Conservation (phyloP, 2,797 vertebrate genomes). For the Sphenopsis melanotis region DNA sequence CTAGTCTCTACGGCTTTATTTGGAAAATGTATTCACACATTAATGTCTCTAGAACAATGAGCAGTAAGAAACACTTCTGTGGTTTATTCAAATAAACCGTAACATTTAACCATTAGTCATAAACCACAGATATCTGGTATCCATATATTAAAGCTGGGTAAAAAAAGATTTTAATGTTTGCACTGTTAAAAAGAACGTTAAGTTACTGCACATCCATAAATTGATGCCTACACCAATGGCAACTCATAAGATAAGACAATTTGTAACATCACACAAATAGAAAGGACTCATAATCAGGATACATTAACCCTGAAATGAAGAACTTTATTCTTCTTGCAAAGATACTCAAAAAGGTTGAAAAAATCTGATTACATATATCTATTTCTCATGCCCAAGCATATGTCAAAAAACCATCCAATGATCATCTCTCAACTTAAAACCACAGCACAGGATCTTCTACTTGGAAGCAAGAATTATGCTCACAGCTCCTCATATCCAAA, state of each 20-base stretch:
- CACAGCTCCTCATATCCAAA: background rate
- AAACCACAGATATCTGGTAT: background rate
- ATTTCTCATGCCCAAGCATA: background rate
- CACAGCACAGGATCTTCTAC: background rate
- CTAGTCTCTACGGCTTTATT: rapidly evolving
- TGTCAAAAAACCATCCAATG: rapidly evolving
- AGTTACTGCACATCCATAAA: background rate
- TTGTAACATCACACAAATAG: background rate
- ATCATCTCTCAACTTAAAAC: background rate
- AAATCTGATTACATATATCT: background rate
- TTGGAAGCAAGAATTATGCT: background rate
- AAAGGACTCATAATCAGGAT: background rate
- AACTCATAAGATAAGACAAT: background rate
- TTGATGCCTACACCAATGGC: rapidly evolving
- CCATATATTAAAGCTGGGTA: background rate
- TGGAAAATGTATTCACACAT: background rate
- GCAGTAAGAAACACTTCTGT: background rate
- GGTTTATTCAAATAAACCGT: background rate
- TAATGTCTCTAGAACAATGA: background rate
- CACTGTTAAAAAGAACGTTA: background rate
- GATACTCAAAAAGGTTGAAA: background rate
- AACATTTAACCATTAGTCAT: background rate
- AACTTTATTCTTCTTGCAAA: background rate
- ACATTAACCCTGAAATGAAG: background rate
- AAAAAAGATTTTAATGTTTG: background rate